These are phyloP conservation scores for Hippocampus mohnikei DNA, from an alignment of 2,113 vertebrate genomes.

Conservation along the genomic window DNA sequence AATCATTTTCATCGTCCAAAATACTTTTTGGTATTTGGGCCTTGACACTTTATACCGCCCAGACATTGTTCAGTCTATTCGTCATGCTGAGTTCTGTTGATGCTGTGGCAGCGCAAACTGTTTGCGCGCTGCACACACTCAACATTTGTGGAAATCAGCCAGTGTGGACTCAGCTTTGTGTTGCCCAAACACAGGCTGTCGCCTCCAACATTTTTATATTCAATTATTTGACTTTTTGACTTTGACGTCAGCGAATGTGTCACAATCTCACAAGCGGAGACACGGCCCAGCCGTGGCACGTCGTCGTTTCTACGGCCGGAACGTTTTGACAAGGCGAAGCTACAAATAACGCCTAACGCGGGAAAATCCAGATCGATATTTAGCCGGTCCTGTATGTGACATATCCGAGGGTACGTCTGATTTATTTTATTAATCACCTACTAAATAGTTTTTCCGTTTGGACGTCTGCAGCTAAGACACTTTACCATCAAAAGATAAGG, in stretches of 20 bases:
- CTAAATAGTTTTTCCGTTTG: not conserved
- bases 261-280: not conserved
- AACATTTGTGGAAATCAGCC: conserved; percentile 42
- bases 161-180: conserved; percentile 59
- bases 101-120: conserved; percentile 29
- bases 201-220: conserved; percentile 16
- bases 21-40: conserved; percentile 4
- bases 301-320: not conserved
- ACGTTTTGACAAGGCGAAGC: not conserved
- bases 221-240: conserved; percentile 26
- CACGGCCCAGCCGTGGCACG: not conserved
- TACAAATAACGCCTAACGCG: too few relatives aligned
- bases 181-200: conserved; percentile 30
- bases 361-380: too few relatives aligned
- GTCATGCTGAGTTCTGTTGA: conserved; percentile 32
- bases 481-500: too few relatives aligned
- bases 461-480: too few relatives aligned
- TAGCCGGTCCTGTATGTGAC: too few relatives aligned
- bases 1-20: not conserved
- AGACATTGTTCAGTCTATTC: conserved; percentile 43
- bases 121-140: conserved; percentile 48
- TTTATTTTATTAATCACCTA: not conserved
- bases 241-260: conserved; percentile 10
- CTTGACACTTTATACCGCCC: conserved; percentile 41
- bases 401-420: too few relatives aligned